A percentile compares a stretch with the other conserved stretches of the same genome.
phyloP scores from a whole-genome alignment of 2,888 invertebrate species.

The Amiota communis region DNA sequence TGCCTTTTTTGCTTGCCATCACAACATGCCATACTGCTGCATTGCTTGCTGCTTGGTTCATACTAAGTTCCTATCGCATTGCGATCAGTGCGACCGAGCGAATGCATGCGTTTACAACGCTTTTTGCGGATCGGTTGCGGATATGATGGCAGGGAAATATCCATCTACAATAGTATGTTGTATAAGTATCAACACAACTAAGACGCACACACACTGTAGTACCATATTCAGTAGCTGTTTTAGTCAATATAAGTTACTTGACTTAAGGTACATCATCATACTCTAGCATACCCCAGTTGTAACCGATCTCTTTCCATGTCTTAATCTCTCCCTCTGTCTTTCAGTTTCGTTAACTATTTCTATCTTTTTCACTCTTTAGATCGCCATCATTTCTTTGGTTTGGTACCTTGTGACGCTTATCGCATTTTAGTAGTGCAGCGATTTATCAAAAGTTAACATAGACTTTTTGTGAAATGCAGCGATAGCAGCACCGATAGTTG shows the following conservation, averaged over 20 bases:
- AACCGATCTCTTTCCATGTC: not conserved
- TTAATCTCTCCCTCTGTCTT: not conserved
- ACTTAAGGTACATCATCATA: no score
- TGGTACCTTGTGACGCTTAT: conserved; percentile 56
- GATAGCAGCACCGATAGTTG: conserved; percentile 34
- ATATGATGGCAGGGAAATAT: not conserved
- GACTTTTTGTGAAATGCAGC: conserved; percentile 58
- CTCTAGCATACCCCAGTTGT: no score
- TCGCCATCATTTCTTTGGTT: not conserved
- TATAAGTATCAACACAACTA: not conserved
- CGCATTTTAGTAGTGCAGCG: conserved; percentile 71
- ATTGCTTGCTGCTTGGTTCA: conserved; percentile 19
- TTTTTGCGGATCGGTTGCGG: conserved; percentile 5
- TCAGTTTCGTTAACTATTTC: not conserved
- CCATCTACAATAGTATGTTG: no score
- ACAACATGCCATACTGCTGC: not conserved
- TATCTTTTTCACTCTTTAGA: not conserved
- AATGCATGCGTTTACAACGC: conserved; percentile 62
- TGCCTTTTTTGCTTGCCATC: not conserved
- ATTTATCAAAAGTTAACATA: conserved; percentile 72
- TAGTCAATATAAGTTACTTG: conserved; percentile 5
- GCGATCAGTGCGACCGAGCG: conserved; percentile 51
- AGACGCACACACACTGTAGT: not conserved
- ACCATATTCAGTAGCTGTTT: conserved; percentile 17
- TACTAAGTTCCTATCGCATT: conserved; percentile 54